Conservation (phyloP, 2,113 vertebrate species). For the Dryoscopus gambensis region DNA sequence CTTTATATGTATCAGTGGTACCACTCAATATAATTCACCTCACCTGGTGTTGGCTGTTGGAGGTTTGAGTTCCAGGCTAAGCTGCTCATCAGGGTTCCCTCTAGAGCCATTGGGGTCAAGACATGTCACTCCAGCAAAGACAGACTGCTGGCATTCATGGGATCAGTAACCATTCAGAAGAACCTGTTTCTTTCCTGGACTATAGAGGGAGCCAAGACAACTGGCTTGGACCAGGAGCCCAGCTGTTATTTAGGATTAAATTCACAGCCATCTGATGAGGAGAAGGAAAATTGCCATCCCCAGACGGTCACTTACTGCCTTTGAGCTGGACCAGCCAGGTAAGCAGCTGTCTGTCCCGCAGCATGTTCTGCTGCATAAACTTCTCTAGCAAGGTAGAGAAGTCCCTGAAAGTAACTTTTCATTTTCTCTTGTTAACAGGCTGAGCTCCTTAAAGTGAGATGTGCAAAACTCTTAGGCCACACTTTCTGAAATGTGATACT, state of each 20-base stretch:
- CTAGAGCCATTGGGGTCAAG: neutral
- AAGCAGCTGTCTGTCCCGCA: neutral
- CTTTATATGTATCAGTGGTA: neutral
- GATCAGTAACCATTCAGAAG: neutral
- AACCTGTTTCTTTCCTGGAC: neutral
- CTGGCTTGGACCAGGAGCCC: neutral
- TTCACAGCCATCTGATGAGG: neutral
- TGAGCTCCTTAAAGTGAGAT: neutral
- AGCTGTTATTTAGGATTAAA: neutral
- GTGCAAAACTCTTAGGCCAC: neutral
- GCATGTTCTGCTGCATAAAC: neutral
- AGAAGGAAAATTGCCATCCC: neutral
- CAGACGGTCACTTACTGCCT: neutral
- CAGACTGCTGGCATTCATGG: accelerated
- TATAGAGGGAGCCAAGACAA: constrained; percentile 23
- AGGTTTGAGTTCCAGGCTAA: neutral
- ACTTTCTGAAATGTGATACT: neutral
- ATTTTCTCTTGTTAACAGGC: neutral
- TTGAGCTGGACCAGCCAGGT: neutral
- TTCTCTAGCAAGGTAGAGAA: neutral
- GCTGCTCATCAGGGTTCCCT: neutral
- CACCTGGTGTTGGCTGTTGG: neutral
- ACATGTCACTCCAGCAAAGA: neutral
- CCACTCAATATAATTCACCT: neutral
- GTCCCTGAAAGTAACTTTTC: neutral